phyloP scores from a whole-genome alignment of 2,888 invertebrate species.

The Labia minor region DNA sequence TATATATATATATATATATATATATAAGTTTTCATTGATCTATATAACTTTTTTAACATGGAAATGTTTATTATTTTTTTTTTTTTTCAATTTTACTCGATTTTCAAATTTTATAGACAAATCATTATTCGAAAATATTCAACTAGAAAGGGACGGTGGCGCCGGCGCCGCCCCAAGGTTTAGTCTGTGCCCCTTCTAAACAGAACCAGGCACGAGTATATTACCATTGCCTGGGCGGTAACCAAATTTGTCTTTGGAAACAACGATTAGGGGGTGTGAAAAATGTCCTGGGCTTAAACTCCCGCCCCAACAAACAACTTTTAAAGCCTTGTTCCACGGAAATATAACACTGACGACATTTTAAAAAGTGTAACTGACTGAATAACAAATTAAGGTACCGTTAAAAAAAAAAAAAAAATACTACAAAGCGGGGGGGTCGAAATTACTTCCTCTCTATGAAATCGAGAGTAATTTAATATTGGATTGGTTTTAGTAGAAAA shows the following conservation, averaged over 20 bases:
- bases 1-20: too few species aligned
- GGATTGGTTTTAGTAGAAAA: too few species aligned
- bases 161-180: slow-evolving; percentile 6
- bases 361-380: too few species aligned
- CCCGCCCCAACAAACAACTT: too few species aligned
- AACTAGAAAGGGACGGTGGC: neutral
- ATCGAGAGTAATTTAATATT: too few species aligned
- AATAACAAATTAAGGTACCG: too few species aligned
- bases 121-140: neutral
- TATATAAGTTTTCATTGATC: neutral
- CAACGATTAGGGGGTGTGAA: neutral
- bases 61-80: too few species aligned
- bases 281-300: neutral
- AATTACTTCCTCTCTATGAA: too few species aligned
- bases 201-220: neutral
- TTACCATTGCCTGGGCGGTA: neutral
- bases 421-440: too few species aligned
- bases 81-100: neutral
- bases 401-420: too few species aligned
- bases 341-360: too few species aligned
- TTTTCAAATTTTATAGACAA: neutral
- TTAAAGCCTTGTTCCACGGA: too few species aligned
- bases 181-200: neutral
- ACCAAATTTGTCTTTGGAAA: neutral
- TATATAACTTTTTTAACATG: neutral